phyloP scores from a whole-genome alignment of 2,888 invertebrate genomes.

The Bombylius discolor region DNA sequence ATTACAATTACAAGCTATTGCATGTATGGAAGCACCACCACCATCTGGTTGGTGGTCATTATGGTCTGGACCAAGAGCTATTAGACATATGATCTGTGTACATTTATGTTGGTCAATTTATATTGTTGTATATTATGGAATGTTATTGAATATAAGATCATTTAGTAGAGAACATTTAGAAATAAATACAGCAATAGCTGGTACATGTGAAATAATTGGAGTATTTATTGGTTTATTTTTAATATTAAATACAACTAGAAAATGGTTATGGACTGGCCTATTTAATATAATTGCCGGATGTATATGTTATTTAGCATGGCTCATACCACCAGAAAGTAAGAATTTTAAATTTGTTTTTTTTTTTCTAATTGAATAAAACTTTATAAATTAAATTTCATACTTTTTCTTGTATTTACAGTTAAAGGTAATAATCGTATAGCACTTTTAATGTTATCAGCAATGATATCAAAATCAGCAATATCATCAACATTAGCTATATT shows the following conservation, averaged over 20 bases:
- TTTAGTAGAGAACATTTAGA: constrained; percentile 37
- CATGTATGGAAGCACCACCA: constrained; percentile 31
- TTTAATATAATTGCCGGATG: constrained; percentile 33
- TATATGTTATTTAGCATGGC: constrained; percentile 32
- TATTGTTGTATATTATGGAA: constrained; percentile 38
- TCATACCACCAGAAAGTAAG: constrained; percentile 30
- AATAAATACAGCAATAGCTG: constrained; percentile 36
- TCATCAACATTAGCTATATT: constrained; percentile 34
- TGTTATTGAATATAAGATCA: constrained; percentile 37
- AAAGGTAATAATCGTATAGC: constrained; percentile 27
- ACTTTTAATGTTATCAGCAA: constrained; percentile 34
- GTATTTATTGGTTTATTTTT: constrained; percentile 33
- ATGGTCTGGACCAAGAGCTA: constrained; percentile 32
- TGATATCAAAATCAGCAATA: constrained; percentile 37
- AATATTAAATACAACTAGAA: constrained; percentile 30
- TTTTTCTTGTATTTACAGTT: constrained; percentile 17
- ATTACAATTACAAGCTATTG: constrained; percentile 32
- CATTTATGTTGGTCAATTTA: constrained; percentile 35
- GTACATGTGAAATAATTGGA: constrained; percentile 32
- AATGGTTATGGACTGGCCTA: constrained; percentile 34
- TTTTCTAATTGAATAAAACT: not conserved
- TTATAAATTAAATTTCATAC: not conserved
- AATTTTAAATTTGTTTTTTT: not conserved
- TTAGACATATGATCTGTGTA: constrained; percentile 31
- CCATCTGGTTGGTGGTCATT: constrained; percentile 35